Conservation (phyloP, 2,113 vertebrate species). For the Donacobius atricapilla region DNA sequence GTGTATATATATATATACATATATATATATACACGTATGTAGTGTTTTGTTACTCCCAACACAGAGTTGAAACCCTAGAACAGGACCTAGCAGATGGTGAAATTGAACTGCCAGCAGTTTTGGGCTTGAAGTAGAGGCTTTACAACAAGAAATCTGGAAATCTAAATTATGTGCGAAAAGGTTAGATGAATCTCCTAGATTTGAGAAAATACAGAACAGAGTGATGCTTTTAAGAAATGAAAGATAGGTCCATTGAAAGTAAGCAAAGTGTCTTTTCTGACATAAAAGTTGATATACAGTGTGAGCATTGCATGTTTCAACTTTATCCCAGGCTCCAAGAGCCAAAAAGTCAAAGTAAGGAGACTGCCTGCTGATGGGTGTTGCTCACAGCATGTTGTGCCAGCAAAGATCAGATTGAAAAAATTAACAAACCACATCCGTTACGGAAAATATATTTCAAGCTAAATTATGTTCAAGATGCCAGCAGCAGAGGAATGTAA, state of each 20-base stretch:
- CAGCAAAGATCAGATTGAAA: background rate
- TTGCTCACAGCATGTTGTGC: background rate
- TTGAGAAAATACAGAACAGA: background rate
- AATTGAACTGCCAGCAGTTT: conserved; percentile 4
- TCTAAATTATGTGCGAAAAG: background rate
- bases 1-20: fast-evolving
- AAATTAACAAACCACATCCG: background rate
- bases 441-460: background rate
- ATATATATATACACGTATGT: background rate
- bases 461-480: background rate
- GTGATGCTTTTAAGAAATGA: background rate
- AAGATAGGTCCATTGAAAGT: background rate
- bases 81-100: background rate
- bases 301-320: background rate
- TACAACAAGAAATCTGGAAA: background rate
- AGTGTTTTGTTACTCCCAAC: background rate
- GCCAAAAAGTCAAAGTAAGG: background rate
- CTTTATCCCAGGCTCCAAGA: background rate
- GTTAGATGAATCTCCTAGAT: background rate
- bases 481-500: background rate
- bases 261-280: background rate
- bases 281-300: background rate
- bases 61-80: background rate
- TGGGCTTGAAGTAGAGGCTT: background rate
- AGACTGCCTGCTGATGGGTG: background rate